Evolutionary conservation across 2,797 vertebrate species (phyloP), one percentile per base, ranked within the genome.

Genomic region (Pseudochirops cupreus): DNA sequence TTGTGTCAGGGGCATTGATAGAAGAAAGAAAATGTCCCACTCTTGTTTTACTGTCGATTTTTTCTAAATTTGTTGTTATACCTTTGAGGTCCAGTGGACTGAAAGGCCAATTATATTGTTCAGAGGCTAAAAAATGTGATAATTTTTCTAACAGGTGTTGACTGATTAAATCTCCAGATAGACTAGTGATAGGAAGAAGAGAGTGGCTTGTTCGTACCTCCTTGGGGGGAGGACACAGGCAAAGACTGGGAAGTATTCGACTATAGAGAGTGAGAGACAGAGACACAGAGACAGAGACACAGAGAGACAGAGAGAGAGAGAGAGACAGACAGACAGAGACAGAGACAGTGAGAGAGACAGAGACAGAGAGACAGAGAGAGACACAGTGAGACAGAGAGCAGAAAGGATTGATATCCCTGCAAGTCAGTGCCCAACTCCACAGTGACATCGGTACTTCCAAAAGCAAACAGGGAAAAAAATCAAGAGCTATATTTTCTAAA

Each of bases 401-500:
- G 62, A 18, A 18, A 67, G 13, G 31, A n/a, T 67, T 14, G 4
- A 39, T 74, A 74, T 39, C 33, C 16, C 16, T 74, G 67, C 0
- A 74, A 14, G 16, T 5, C 18, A 21, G 21, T n/a, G n/a, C 1
- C n/a, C 21, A 18, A 74, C 16, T 74, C n/a, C n/a, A 21, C 0
- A 31, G 12, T 13, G 31, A 62, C 12, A 62, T 14, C 13, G n/a
- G n/a, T 28, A 74, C 67, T 74, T 74, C 67, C 67, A 74, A 74
- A 74, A 2, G 39, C 67, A 9, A 74, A 74, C 39, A 74, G 5
- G 33, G 67, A 9, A 33, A 58, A 93, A 95, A 94, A 55, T 90
- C 82, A 12, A 92, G 94, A 93, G 31, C 16, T 74, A 39, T 16
- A 94, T 93, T 16, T 87, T 94, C 91, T 93, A 95, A 92, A 95